Evolutionary conservation across 2,113 vertebrate species (phyloP).

Genomic region (Mobula hypostoma): DNA sequence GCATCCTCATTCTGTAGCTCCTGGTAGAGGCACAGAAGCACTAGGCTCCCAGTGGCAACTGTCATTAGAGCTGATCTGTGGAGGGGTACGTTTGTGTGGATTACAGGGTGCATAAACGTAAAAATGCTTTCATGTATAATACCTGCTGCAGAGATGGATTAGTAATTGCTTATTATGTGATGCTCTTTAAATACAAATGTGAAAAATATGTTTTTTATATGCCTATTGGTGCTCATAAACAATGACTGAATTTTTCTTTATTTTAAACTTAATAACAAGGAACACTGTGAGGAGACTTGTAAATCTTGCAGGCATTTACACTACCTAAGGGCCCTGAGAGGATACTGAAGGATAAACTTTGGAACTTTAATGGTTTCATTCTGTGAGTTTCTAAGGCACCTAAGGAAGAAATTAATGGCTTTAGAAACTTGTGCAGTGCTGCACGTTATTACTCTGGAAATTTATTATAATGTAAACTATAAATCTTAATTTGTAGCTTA

Average conservation of each 20-base stretch:
- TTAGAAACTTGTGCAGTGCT: background rate
- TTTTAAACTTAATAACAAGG: background rate
- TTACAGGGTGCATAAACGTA: background rate
- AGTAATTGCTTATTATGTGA: background rate
- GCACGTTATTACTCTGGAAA: background rate
- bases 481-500: conserved; percentile 13
- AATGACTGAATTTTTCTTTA: background rate
- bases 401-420: conserved; percentile 23
- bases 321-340: conserved; percentile 12
- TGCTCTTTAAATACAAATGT: background rate
- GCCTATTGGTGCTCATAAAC: conserved; percentile 6
- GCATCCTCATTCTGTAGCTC: conserved; percentile 8
- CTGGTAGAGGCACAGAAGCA: background rate
- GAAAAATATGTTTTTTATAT: background rate
- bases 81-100: background rate
- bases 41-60: background rate
- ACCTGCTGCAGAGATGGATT: background rate
- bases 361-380: conserved; percentile 33
- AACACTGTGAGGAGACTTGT: background rate
- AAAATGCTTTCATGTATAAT: conserved; percentile 12
- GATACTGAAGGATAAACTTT: conserved; percentile 35
- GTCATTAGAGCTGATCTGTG: background rate
- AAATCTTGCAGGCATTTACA: conserved; percentile 5
- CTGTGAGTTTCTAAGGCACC: conserved; percentile 16
- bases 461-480: conserved; percentile 19